phyloP scores from a whole-genome alignment of 1,140 invertebrate species.

The Drosophila fuyamai region DNA sequence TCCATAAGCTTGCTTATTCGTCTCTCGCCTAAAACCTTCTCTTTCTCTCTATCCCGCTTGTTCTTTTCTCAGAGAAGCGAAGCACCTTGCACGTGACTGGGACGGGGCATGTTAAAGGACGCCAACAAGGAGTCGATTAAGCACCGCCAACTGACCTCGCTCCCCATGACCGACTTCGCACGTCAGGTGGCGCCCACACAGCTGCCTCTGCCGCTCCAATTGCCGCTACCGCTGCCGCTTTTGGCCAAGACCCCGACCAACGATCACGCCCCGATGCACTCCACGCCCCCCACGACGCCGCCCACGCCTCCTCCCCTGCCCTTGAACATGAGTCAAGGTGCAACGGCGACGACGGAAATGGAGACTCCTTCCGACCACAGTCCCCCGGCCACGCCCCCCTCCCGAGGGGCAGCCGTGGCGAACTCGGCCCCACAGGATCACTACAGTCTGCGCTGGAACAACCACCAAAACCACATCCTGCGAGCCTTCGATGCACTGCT shows the following conservation, averaged over 20 bases:
- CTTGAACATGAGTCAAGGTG: conserved; percentile 69
- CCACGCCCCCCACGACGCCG: conserved; percentile 77
- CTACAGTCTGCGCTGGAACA: conserved; percentile 96
- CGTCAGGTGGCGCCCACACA: conserved; percentile 64
- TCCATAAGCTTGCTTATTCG: conserved; percentile 39
- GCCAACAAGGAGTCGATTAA: conserved; percentile 75
- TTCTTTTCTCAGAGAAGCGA: conserved; percentile 21
- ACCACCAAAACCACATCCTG: conserved; percentile 94
- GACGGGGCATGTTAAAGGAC: conserved; percentile 80
- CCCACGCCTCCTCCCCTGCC: conserved; percentile 73
- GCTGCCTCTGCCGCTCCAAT: conserved; percentile 49
- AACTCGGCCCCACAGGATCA: conserved; percentile 87
- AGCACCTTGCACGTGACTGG: conserved; percentile 56
- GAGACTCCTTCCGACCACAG: conserved; percentile 38
- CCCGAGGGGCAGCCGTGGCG: conserved; percentile 4
- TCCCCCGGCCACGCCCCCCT: conserved; percentile 67
- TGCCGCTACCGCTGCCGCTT: conserved; percentile 40
- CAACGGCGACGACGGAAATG: conserved; percentile 15
- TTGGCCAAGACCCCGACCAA: conserved; percentile 52
- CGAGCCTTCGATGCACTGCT: conserved; percentile 93
- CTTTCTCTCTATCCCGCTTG: conserved; percentile 2
- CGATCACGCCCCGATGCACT: conserved; percentile 52
- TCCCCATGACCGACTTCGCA: conserved; percentile 72
- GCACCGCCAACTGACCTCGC: conserved; percentile 74
- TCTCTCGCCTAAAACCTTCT: conserved; percentile 23